These are phyloP conservation scores for Sander vitreus DNA, from an alignment of 2,113 vertebrate genomes.

Conservation along the genomic window DNA sequence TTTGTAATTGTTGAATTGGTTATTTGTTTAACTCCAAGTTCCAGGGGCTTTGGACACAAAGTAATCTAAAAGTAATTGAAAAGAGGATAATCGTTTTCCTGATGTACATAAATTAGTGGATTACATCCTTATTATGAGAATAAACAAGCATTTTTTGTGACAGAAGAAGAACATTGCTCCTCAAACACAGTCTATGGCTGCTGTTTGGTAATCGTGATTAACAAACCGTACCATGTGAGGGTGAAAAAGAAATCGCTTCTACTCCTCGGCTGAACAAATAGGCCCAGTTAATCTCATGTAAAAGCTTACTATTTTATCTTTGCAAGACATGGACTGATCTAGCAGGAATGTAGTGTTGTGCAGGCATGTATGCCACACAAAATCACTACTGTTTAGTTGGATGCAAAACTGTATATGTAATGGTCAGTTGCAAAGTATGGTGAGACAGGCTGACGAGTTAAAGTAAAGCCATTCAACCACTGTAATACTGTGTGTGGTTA, in stretches of 20 bases:
- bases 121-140: constrained; percentile 12
- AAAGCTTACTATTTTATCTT: constrained; percentile 36
- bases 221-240: not conserved
- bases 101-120: constrained; percentile 10
- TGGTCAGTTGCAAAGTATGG: constrained; percentile 13
- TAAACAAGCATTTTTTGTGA: constrained; percentile 9
- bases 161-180: not conserved
- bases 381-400: not conserved
- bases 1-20: not conserved
- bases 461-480: constrained; percentile 15
- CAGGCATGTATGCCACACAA: constrained; percentile 14
- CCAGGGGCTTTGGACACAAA: not conserved
- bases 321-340: constrained; percentile 22
- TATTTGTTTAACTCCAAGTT: not conserved
- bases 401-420: not conserved
- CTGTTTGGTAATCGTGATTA: constrained; percentile 27
- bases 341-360: constrained; percentile 28
- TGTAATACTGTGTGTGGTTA: constrained; percentile 17
- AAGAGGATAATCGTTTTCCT: constrained; percentile 11
- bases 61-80: constrained; percentile 21
- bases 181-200: not conserved
- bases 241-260: constrained; percentile 12
- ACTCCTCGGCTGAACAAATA: constrained; percentile 2
- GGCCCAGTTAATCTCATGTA: constrained; percentile 11
- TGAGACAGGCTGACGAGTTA: constrained; percentile 15